phyloP scores from a whole-genome alignment of 2,888 invertebrate species.

The Watsonalla cultraria region DNA sequence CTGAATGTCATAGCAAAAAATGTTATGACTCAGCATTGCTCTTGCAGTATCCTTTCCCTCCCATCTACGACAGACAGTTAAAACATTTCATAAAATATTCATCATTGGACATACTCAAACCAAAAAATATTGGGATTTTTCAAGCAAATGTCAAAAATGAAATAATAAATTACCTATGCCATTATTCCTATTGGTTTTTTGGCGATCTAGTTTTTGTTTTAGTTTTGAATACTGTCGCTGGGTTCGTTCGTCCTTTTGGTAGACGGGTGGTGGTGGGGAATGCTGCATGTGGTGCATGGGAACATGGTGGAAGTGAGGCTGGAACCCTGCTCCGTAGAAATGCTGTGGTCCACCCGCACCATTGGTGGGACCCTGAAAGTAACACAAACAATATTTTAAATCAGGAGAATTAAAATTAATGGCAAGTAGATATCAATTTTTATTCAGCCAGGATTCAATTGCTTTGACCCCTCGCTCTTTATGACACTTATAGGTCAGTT shows the following conservation, averaged over 20 bases:
- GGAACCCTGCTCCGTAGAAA: constrained; percentile 80
- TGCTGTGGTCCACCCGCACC: constrained; percentile 84
- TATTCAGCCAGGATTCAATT: too few species aligned
- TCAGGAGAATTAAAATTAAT: too few species aligned
- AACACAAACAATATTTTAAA: constrained; percentile 10
- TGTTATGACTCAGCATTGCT: neutral
- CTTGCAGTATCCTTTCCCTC: neutral
- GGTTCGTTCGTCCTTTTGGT: constrained; percentile 88
- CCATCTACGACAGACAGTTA: neutral
- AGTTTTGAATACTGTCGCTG: constrained; percentile 88
- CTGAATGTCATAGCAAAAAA: neutral
- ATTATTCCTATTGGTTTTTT: constrained; percentile 76
- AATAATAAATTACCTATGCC: constrained; percentile 69
- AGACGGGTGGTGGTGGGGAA: constrained; percentile 81
- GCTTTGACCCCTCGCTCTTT: too few species aligned
- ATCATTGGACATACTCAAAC: neutral
- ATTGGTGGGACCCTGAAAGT: constrained; percentile 82
- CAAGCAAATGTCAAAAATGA: constrained; percentile 1
- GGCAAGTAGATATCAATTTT: too few species aligned
- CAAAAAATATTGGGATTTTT: neutral
- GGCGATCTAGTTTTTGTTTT: constrained; percentile 86
- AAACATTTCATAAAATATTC: neutral
- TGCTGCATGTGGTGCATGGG: constrained; percentile 82
- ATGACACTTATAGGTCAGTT: too few species aligned
- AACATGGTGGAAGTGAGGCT: constrained; percentile 78